phyloP scores from a whole-genome alignment of 2,888 invertebrate species.

The Orthonychiurus folsomi region DNA sequence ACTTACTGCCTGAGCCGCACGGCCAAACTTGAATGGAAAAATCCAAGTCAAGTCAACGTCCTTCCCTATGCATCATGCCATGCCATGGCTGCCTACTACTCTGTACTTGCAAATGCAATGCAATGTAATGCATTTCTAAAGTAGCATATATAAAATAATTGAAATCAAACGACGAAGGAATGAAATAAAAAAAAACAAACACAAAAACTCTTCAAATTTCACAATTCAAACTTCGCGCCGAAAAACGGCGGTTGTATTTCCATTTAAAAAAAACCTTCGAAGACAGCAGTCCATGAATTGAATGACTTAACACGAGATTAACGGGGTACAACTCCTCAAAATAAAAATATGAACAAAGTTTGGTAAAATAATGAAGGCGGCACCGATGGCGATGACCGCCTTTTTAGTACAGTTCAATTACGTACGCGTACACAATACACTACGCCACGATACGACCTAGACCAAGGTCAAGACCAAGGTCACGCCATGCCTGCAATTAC shows the following conservation, averaged over 20 bases:
- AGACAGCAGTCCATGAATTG: too few species aligned
- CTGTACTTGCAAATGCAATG: neutral
- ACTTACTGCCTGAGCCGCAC: too few species aligned
- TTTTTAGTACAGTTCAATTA: neutral
- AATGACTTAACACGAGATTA: too few species aligned
- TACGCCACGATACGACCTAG: too few species aligned
- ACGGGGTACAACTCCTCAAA: neutral
- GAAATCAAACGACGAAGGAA: neutral
- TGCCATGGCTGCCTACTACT: too few species aligned
- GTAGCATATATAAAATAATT: too few species aligned
- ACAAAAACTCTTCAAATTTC: too few species aligned
- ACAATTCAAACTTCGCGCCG: too few species aligned
- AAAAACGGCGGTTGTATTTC: too few species aligned
- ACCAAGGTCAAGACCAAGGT: too few species aligned
- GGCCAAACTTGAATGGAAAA: slow-evolving; percentile 18
- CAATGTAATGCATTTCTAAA: neutral
- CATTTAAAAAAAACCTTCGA: too few species aligned
- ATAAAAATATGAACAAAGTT: neutral
- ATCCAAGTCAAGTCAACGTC: slow-evolving; percentile 32
- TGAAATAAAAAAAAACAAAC: neutral
- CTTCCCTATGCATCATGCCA: slow-evolving; percentile 13
- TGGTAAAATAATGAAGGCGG: neutral
- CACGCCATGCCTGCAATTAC: too few species aligned
- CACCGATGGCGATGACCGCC: neutral
- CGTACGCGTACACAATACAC: neutral